Conservation (phyloP, 2,888 invertebrate species). For the Teleogryllus oceanicus region DNA sequence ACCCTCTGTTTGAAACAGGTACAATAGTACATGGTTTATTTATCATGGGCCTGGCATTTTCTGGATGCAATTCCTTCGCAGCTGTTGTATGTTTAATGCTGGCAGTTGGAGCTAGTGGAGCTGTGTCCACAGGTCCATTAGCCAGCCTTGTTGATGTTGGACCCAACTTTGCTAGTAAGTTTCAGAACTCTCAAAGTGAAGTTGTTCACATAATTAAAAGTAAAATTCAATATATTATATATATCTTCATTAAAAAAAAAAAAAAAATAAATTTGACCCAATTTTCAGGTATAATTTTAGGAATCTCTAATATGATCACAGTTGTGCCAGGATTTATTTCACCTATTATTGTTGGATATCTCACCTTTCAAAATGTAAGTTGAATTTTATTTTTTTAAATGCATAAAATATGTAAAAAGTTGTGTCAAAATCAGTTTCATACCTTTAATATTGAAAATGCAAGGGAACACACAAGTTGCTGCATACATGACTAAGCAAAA, state of each 20-base stretch:
- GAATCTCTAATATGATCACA: slow-evolving; percentile 58
- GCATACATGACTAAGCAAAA: no score
- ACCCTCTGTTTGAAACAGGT: not conserved
- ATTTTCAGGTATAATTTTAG: slow-evolving; percentile 54
- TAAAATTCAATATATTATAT: not conserved
- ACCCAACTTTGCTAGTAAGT: slow-evolving; percentile 45
- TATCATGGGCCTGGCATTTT: slow-evolving; percentile 59
- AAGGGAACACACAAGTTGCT: no score
- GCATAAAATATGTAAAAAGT: not conserved
- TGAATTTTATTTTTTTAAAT: slow-evolving; percentile 22
- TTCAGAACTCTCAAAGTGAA: not conserved
- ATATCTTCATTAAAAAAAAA: not conserved
- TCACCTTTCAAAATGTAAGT: slow-evolving; percentile 63
- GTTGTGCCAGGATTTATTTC: slow-evolving; percentile 60
- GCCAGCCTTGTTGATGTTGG: slow-evolving; percentile 66
- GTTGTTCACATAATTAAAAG: not conserved
- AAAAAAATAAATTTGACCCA: not conserved
- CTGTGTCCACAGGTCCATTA: slow-evolving; percentile 63
- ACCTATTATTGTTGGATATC: slow-evolving; percentile 58
- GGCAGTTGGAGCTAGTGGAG: slow-evolving; percentile 63
- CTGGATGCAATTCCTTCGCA: slow-evolving; percentile 58
- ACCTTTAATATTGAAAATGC: no score
- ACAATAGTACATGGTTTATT: slow-evolving; percentile 58
- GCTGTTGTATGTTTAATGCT: slow-evolving; percentile 60
- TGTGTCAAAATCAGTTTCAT: not conserved